These are phyloP conservation scores for Dastarcus helophoroides DNA, from an alignment of 2,888 invertebrate genomes.

Conservation along the genomic window DNA sequence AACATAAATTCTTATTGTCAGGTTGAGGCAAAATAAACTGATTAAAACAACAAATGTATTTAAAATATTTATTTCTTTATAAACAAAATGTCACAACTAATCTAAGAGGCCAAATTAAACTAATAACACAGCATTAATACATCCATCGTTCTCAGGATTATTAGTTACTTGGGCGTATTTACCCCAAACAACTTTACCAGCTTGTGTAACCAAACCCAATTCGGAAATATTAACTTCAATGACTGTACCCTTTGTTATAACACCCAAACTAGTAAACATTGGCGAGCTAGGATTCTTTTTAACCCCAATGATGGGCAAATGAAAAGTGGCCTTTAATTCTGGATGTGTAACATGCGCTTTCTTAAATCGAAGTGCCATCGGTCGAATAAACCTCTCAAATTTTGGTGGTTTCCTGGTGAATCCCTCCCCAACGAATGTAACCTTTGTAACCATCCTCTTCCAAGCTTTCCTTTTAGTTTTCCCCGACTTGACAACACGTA, in stretches of 20 bases:
- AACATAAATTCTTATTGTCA: neutral
- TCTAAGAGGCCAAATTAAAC: conserved; percentile 49
- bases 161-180: conserved; percentile 99
- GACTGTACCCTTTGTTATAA: conserved; percentile 97
- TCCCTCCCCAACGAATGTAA: conserved; percentile 93
- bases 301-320: conserved; percentile 93
- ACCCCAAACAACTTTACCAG: conserved; percentile 99
- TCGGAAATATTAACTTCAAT: conserved; percentile 98
- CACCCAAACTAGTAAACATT: conserved; percentile 94
- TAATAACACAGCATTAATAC: conserved; percentile 95
- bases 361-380: conserved; percentile 92
- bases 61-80: neutral
- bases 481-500: conserved; percentile 83
- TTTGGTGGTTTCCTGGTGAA: conserved; percentile 99
- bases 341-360: conserved; percentile 99
- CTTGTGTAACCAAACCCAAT: conserved; percentile 94
- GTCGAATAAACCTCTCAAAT: conserved; percentile 95
- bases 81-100: neutral
- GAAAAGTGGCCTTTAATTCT: conserved; percentile 95
- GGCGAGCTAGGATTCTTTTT: conserved; percentile 98
- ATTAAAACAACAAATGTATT: neutral
- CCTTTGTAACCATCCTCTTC: conserved; percentile 99
- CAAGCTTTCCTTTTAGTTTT: conserved; percentile 92
- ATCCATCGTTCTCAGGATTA: conserved; percentile 99
- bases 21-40: neutral